phyloP scores from a whole-genome alignment of 2,113 vertebrate species.

The Synodontis membranacea region DNA sequence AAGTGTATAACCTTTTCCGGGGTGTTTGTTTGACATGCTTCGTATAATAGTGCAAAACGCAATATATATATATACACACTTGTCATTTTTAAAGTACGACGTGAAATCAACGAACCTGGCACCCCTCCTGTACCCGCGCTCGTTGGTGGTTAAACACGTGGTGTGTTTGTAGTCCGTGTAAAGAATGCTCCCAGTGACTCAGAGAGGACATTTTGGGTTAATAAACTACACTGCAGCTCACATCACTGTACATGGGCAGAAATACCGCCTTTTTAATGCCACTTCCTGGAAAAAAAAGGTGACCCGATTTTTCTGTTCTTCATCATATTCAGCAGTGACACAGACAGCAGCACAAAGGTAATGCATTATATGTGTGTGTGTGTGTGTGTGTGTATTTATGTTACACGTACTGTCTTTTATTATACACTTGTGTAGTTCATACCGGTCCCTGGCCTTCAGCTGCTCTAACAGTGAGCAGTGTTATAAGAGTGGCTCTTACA shows the following conservation, averaged over 20 bases:
- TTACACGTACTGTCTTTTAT: background rate
- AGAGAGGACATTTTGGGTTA: background rate
- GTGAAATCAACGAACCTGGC: constrained; percentile 6
- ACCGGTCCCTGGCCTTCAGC: background rate
- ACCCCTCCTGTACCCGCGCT: background rate
- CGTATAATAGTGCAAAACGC: background rate
- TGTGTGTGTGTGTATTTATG: too few species aligned
- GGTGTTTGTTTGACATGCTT: background rate
- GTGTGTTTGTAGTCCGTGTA: constrained; percentile 25
- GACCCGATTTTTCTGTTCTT: background rate
- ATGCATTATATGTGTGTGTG: background rate
- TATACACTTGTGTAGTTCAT: background rate
- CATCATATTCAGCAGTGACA: background rate
- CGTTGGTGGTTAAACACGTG: constrained; percentile 15
- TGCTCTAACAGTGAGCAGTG: background rate
- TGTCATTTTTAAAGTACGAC: too few species aligned
- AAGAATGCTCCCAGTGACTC: too few species aligned
- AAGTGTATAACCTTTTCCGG: background rate
- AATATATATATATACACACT: too few species aligned
- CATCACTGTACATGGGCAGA: background rate
- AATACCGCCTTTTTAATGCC: constrained; percentile 10
- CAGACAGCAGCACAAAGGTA: constrained; percentile 3
- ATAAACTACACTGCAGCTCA: constrained; percentile 22
- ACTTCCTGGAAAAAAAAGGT: background rate
- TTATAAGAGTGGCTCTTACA: background rate